Percentiles rank a stretch among this genome's conserved stretches.
Conservation (phyloP, 2,888 invertebrate genomes). For the Proisotoma minuta region DNA sequence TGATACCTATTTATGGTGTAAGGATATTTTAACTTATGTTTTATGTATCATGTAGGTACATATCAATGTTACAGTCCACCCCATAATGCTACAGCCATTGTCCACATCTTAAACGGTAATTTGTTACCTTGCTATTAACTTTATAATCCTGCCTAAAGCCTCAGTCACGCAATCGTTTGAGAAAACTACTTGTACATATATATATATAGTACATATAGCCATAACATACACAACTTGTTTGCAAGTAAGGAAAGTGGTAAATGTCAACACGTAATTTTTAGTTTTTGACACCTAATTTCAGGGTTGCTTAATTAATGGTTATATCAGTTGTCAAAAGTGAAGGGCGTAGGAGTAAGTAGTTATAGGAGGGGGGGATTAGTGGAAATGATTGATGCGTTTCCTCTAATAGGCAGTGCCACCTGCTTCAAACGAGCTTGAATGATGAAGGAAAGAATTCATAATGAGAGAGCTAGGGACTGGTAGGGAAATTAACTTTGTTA, state of each 20-base stretch:
- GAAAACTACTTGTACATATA: too few relatives aligned
- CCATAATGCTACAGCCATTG: constrained; percentile 55
- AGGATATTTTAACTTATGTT: background rate
- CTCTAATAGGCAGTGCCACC: background rate
- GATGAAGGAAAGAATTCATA: background rate
- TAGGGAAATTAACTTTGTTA: constrained; percentile 9
- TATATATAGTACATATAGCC: too few relatives aligned
- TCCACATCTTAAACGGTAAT: constrained; percentile 58
- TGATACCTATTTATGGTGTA: too few relatives aligned
- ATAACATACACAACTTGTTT: background rate
- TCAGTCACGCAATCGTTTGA: too few relatives aligned
- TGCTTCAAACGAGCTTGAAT: background rate
- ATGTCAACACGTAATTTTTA: background rate
- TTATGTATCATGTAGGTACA: constrained; percentile 47
- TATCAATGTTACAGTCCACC: constrained; percentile 56
- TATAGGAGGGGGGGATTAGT: background rate
- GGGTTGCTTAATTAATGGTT: background rate
- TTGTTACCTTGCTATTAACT: too few relatives aligned
- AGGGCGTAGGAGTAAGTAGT: background rate
- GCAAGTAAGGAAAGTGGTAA: background rate
- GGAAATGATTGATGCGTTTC: constrained; percentile 13
- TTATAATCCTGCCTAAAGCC: too few relatives aligned
- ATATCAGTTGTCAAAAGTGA: background rate
- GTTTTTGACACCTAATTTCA: background rate
- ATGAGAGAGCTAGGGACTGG: background rate